These are phyloP conservation scores for Anarsia innoxiella DNA, from an alignment of 2,888 invertebrate species.

Conservation along the genomic window DNA sequence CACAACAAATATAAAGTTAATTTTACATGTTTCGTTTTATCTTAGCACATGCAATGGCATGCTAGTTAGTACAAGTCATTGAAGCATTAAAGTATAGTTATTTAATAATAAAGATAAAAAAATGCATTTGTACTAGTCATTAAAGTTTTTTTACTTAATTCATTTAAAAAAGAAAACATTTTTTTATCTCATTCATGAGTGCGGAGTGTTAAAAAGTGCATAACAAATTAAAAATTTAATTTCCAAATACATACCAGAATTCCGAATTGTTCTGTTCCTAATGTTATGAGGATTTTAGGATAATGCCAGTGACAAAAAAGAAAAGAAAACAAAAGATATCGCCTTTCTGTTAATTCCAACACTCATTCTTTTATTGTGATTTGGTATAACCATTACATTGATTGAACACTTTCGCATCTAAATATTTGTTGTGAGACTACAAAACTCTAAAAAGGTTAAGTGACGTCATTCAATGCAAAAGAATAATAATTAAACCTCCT, in stretches of 20 bases:
- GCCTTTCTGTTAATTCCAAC: slow-evolving; percentile 74
- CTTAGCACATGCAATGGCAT: slow-evolving; percentile 43
- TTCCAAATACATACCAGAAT: slow-evolving; percentile 67
- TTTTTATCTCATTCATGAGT: slow-evolving; percentile 48
- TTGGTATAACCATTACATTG: slow-evolving; percentile 62
- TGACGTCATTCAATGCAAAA: slow-evolving; percentile 37
- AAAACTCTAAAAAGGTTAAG: slow-evolving; percentile 37
- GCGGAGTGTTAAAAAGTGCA: slow-evolving; percentile 60
- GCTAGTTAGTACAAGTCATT: slow-evolving; percentile 21
- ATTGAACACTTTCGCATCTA: slow-evolving; percentile 50
- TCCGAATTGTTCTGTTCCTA: slow-evolving; percentile 31
- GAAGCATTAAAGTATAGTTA: slow-evolving; percentile 17
- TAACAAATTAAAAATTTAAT: slow-evolving; percentile 45
- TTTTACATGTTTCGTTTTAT: slow-evolving; percentile 19
- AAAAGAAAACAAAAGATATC: slow-evolving; percentile 63
- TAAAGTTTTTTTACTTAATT: neutral
- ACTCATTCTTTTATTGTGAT: slow-evolving; percentile 75
- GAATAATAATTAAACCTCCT: neutral
- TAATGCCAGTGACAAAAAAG: too few species aligned
- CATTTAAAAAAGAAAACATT: too few species aligned
- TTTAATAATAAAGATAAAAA: slow-evolving; percentile 26
- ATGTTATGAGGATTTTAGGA: slow-evolving; percentile 42
- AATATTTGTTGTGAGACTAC: slow-evolving; percentile 76
- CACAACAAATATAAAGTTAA: slow-evolving; percentile 72
- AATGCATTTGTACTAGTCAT: slow-evolving; percentile 19